Evolutionary conservation across 2,888 invertebrate genomes (phyloP), one percentile per base, ranked within the genome.

Genomic region (Scotopteryx bipunctaria): DNA sequence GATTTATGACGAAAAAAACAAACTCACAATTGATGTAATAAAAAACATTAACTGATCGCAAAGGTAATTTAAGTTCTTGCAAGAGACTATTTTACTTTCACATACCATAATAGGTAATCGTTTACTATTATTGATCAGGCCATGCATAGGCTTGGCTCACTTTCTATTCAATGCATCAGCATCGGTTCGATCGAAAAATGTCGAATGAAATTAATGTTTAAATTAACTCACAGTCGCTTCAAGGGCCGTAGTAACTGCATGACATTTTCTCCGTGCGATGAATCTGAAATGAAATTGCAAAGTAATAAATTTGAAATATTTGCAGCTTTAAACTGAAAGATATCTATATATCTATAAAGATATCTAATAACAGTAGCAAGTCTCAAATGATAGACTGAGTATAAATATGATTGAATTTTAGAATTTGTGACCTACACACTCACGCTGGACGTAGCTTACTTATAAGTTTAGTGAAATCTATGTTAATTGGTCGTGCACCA

Each of bases 221-320:
- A 45, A 27, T 33, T 55, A 42, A 69, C 79, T 78, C 59, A 79
- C 79, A 73, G 67, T 61, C 62, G 67, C 54, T 67, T 70, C 48
- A 75, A 57, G 6, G 60, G 53, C 54, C 67, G 63, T 51, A 70
- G 62, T 46, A 76, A 45, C 61, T 61, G 67, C 79, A 78, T 78
- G 42, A 55, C 55, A 59, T 63, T 41, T 51, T 33, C 43, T 32
- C 32, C 33, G 32, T 46, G 58, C 37, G 35, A 52, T 45, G 6
- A 37, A 61, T 55, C 77, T 77, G 68, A 55, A 73, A 74, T 27
- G 6, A 11, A 35, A 35, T 43, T 33, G 16, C 19, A 21, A n/a
- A 1, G 14, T 16, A 25, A 23, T 27, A 27, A 27, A 27, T 27
- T 27, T 27, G 3, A 11, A 27, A 11, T 27, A 9, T 11, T 27